Base-by-base conservation (phyloP, 1,140 invertebrate genomes). In the Heterodera schachtii region DNA sequence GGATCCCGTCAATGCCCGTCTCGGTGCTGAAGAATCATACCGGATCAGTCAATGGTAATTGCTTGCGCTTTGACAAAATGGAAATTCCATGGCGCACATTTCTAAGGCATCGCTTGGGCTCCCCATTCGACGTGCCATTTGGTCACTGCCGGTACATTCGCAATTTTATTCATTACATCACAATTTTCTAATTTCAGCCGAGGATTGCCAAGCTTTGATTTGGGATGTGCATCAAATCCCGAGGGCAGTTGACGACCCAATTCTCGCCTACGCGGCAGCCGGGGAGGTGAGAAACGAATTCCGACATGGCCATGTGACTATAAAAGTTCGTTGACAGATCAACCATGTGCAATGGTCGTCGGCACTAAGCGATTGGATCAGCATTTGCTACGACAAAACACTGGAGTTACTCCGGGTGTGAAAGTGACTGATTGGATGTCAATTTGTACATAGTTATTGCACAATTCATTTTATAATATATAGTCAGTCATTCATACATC, bases 291-390 rank as follows among this genome's bases (percentile, higher is more conserved):
- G 21, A 7, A 6, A 52, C 31, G 19, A 73, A 31, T 44, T 11
- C 7, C 9, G 57, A 70, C 49, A 13, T 64, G 44, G 7, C 4
- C 19, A 57, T 57, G 6, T 46, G 21, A 69, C 44, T 43, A 79
- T 1, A 6, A 80, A 78, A n/a, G 6, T 7, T 66, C 19, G 7
- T 79, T 73, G 4, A 19, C 67, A 83, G 86, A 96, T 99, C 82
- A 99, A 99, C 93, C 96, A 98, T 91, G 98, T 99, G 84, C 96
- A 99, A 90, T 99, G 98, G 98, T 97, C 97, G 4, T 95, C 96
- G n/a, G 97, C 96, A 0, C 96, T 98, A 90, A 97, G 97, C 3
- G 98, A 99, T 91, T 99, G 97, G 97, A 99, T 99, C 87, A 95
- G 96, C 43, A 99, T 99, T 90, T 98, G 97, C 92, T 99, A 98